These are phyloP conservation scores for Phrynocephalus versicolor DNA, from an alignment of 2,113 vertebrate genomes.

Conservation along the genomic window DNA sequence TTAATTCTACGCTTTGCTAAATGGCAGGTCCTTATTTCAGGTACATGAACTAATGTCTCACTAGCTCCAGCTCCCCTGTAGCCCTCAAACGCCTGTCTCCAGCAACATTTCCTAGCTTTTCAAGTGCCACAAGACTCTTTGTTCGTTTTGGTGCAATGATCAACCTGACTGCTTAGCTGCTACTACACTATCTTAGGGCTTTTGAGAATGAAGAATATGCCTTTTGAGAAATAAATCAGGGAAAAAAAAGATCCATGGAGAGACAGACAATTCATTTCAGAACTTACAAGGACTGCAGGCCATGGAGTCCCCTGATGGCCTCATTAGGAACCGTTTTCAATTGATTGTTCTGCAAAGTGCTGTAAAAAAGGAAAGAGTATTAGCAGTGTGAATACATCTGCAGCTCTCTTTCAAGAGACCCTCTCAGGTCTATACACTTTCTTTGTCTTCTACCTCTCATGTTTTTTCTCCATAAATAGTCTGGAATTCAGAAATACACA, in stretches of 20 bases:
- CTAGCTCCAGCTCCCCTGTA: no score
- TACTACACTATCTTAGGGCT: neutral
- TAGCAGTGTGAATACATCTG: slow-evolving; percentile 34
- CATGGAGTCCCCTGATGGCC: slow-evolving; percentile 86
- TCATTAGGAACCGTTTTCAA: slow-evolving; percentile 92
- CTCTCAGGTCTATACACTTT: no score
- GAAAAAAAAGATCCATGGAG: neutral
- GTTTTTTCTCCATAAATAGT: neutral
- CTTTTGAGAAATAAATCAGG: neutral
- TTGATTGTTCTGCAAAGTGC: slow-evolving; percentile 97
- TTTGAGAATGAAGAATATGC: fast-evolving
- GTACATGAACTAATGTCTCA: neutral
- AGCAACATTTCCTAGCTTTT: no score
- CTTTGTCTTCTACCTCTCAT: neutral
- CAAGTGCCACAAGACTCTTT: no score
- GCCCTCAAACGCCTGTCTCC: no score
- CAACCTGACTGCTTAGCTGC: no score
- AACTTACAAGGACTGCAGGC: slow-evolving; percentile 95
- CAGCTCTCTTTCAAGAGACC: neutral
- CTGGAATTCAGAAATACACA: neutral
- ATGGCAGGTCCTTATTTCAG: neutral
- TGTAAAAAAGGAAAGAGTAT: slow-evolving; percentile 63
- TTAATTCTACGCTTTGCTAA: no score
- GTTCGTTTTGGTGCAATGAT: no score
- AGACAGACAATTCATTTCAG: neutral